Evolutionary conservation across 2,113 vertebrate genomes (phyloP).

Genomic region (Istiophorus platypterus): DNA sequence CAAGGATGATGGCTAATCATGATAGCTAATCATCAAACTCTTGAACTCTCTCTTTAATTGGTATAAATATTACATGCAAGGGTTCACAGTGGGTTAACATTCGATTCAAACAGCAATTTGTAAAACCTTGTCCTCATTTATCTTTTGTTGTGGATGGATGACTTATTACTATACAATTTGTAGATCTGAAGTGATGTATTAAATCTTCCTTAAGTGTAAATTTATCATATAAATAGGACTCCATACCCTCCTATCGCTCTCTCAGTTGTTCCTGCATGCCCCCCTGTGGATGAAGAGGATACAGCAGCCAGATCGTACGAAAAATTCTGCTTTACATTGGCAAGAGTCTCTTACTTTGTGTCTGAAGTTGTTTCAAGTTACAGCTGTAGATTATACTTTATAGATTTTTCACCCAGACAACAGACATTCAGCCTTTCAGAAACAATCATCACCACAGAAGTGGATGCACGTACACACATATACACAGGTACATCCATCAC

Average conservation of each 20-base stretch:
- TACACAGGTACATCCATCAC: not conserved
- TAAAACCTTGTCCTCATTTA: too few species aligned
- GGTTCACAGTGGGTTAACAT: too few species aligned
- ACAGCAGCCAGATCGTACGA: not conserved
- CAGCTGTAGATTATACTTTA: not conserved
- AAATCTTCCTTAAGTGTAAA: not conserved
- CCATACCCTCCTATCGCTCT: not conserved
- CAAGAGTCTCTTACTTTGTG: too few species aligned
- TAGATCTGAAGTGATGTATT: not conserved
- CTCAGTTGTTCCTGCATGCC: conserved; percentile 39
- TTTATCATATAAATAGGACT: not conserved
- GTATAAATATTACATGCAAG: too few species aligned
- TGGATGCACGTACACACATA: not conserved
- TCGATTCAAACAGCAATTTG: too few species aligned
- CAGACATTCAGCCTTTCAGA: not conserved
- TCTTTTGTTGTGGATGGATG: too few species aligned
- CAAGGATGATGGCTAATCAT: too few species aligned
- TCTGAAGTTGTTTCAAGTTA: not conserved
- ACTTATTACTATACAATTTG: not conserved
- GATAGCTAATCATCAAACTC: too few species aligned
- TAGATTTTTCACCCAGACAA: not conserved
- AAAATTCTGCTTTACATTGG: not conserved
- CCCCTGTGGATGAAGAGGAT: conserved; percentile 57
- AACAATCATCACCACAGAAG: not conserved
- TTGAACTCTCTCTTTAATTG: too few species aligned